Conservation (phyloP, 2,113 vertebrate species). For the Toxotes chatareus region DNA sequence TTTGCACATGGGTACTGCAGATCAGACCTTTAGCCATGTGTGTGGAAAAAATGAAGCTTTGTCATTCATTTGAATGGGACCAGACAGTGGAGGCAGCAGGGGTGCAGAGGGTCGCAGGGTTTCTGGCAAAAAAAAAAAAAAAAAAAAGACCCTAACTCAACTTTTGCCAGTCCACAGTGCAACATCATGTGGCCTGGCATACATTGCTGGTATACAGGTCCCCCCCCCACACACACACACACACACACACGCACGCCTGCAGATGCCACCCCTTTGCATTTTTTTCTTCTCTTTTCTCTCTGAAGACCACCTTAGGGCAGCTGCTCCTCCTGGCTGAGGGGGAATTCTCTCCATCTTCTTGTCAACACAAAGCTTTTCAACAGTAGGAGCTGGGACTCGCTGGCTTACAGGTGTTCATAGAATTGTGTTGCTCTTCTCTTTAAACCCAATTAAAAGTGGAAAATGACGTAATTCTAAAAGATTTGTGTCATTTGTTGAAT, state of each 20-base stretch:
- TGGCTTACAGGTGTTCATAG: not conserved
- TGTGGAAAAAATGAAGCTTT: not conserved
- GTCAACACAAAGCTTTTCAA: conserved; percentile 7
- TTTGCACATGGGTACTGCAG: not conserved
- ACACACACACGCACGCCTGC: too few relatives aligned
- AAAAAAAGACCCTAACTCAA: not conserved
- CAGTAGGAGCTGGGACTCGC: not conserved
- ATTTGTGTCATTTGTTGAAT: conserved; percentile 35
- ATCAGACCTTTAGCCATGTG: not conserved
- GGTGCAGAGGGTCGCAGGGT: not conserved
- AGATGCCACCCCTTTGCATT: not conserved
- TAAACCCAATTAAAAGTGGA: conserved; percentile 3
- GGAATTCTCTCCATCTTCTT: conserved; percentile 17
- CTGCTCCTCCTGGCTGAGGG: not conserved
- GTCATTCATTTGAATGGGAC: not conserved
- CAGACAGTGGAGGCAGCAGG: not conserved
- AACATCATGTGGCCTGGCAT: not conserved
- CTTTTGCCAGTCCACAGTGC: not conserved
- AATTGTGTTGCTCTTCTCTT: conserved; percentile 4
- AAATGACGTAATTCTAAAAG: not conserved
- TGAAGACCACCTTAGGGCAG: conserved; percentile 1
- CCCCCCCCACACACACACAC: too few relatives aligned
- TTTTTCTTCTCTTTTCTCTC: not conserved
- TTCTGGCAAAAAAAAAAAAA: too few relatives aligned
- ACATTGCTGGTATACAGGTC: not conserved